Base-by-base conservation (phyloP, 2,797 vertebrate species). In the Melanotaenia boesemani region DNA sequence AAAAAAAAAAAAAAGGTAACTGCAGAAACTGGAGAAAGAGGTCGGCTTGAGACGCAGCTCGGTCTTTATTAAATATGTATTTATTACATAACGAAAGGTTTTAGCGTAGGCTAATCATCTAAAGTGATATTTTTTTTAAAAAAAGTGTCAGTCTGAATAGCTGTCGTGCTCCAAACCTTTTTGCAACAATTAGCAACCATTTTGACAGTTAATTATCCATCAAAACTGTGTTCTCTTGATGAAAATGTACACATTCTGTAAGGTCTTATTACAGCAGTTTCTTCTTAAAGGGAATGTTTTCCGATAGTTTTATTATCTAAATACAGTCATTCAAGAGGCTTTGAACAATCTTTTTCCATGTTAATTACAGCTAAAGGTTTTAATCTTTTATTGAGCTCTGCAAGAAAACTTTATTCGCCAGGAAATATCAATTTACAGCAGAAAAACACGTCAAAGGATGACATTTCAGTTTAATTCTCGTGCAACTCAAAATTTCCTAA, bases 211-310 rank as follows among this genome's bases (percentile, higher is more conserved):
- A 24, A 24, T 10, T 4, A 24, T 11, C 50, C 11, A 12, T 11
- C 22, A 24, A 48, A n/a, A 26, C 44, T 10, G 3, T 60, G 37
- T 11, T 39, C 8, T 61, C 46, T 32, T 48, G 46, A 48, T 77
- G 61, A 77, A 70, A 66, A 72, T 50, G 52, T 41, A 58, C 26
- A 61, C 50, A 65, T 76, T 76, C 69, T 52, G 24, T 52, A 80
- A 78, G 72, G 76, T 88, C 79, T 76, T 32, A 22, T 80, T 77
- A 59, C 76, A 16, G 12, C 62, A 57, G 61, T 34, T 57, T 70
- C 66, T 44, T 81, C 84, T 88, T 88, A 86, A 86, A 85, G 82
- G 84, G 87, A 74, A 86, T 77, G 80, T 87, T 67, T 73, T 22
- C 52, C 68, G 4, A n/a, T 11, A 52, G 52, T 16, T 59, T 34